Base-by-base conservation (phyloP, 1,140 invertebrate genomes). In the Melipona quadrifasciata region DNA sequence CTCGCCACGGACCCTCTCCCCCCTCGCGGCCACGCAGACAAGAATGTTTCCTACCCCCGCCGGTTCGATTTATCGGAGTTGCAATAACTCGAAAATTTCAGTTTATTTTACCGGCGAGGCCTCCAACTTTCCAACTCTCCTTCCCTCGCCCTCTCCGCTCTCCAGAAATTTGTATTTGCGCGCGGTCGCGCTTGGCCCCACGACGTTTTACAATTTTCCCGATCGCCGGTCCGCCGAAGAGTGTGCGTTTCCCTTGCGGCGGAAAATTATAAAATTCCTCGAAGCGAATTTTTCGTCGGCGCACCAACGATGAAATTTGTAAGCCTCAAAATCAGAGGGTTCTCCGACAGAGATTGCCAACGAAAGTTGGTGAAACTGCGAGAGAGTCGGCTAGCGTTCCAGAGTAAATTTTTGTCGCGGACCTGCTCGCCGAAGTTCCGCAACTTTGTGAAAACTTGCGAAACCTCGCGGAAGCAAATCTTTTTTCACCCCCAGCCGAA, bases 61-160 rank as follows among this genome's bases (percentile, higher is more conserved):
- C n/a, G 12, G 12, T 61, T 47, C 55, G 74, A 53, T 79, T 78
- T 78, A 78, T 78, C 6, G 76, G 76, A 51, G 39, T 65, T 51
- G 76, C 58, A 65, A 78, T 78, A 65, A 78, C 39, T 78, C 58
- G 39, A 65, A 51, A 78, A 78, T 61, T 65, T 78, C 58, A 78
- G 21, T 65, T 58, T 64, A 58, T 75, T 75, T 75, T 31, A 53
- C 70, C 70, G n/a, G 70, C 24, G 70, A n/a, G 39, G 47, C 70
- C n/a, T 72, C 1, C 34, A 27, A 72, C 47, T 71, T 51, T 6
- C 1, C 1, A 3, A 24, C n/a, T n/a, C 2, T n/a, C 73, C 17
- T 75, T n/a, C 31, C 31, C 24, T 34, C 5, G 19, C 1, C 10
- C 21, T 6, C 10, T 24, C n/a, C n/a, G 27, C 6, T 74, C 12